Base-by-base conservation (phyloP, 2,888 invertebrate genomes). In the Lasioglossum zephyrum region DNA sequence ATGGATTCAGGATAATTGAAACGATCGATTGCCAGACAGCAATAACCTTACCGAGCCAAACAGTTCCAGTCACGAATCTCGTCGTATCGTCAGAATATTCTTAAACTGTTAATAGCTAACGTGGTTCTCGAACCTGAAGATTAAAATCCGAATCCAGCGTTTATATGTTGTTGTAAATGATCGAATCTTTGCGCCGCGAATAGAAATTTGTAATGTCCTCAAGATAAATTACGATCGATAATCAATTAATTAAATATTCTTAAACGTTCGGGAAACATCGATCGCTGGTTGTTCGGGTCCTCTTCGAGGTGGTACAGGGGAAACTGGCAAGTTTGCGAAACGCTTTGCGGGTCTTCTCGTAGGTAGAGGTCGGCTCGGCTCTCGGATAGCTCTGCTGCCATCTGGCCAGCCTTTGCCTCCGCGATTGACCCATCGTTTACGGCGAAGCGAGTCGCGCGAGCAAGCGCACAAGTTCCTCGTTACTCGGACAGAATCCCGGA, bases 361-460 rank as follows among this genome's bases (percentile, higher is more conserved):
- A 6, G 26, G 16, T 1, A 1, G 60, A 13, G 2, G 36, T 36
- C 36, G 36, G 36, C 36, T 36, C 36, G 3, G 60, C 26, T 63
- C 26, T 63, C 26, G 60, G 60, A 79, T 84, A 84, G 79, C 77
- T 79, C 88, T 90, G 91, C 89, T 89, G 92, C 91, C 90, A 92
- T 92, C 91, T 90, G 91, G 79, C 73, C 85, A 88, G 79, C 72
- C 81, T 75, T 77, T 63, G 73, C 60, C 78, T 49, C 78, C 70
- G n/a, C 77, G 31, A 81, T 77, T 66, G 80, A 75, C 79, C 77
- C 66, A n/a, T 82, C 82, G 75, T 53, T 53, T n/a, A 44, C 60
- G 79, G 66, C 77, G 84, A 60, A 41, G 18, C 39, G 72, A 88
- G 76, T 60, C 9, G 36, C 47, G 80, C 80, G 86, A 85, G 87